phyloP scores from a whole-genome alignment of 1,140 invertebrate genomes.

The Pseudomyrmex dendroicus region DNA sequence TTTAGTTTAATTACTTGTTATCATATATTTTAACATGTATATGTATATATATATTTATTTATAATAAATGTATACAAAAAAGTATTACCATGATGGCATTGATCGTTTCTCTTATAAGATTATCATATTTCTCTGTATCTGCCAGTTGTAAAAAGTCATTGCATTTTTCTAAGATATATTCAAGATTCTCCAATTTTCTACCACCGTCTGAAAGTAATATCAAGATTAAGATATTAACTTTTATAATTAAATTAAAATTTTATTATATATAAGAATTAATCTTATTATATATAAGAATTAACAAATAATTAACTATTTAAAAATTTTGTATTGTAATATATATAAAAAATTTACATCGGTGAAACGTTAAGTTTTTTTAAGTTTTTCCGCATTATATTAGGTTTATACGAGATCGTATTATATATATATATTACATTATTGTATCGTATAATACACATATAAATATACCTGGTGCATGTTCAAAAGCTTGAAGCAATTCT shows the following conservation, averaged over 20 bases:
- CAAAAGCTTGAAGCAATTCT: conserved; percentile 73
- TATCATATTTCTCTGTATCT: conserved; percentile 70
- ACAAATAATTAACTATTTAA: no score
- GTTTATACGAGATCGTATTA: no score
- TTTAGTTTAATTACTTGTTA: no score
- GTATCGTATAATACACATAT: background rate
- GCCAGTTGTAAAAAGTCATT: conserved; percentile 75
- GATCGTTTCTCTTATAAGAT: conserved; percentile 62
- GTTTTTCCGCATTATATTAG: no score
- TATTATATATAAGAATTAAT: no score
- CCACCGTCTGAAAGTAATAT: conserved; percentile 60
- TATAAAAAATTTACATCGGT: no score
- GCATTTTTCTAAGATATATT: conserved; percentile 70
- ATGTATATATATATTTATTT: no score
- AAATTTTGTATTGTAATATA: no score
- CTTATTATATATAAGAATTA: no score
- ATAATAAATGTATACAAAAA: background rate
- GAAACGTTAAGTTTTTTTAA: no score
- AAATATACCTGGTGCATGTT: conserved; percentile 60
- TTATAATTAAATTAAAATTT: background rate
- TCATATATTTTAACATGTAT: no score
- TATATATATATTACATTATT: background rate
- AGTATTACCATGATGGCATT: conserved; percentile 73
- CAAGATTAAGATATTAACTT: background rate
- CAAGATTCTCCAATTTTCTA: conserved; percentile 71